Evolutionary conservation across 2,113 vertebrate genomes (phyloP).

Genomic region (Pitta sordida): DNA sequence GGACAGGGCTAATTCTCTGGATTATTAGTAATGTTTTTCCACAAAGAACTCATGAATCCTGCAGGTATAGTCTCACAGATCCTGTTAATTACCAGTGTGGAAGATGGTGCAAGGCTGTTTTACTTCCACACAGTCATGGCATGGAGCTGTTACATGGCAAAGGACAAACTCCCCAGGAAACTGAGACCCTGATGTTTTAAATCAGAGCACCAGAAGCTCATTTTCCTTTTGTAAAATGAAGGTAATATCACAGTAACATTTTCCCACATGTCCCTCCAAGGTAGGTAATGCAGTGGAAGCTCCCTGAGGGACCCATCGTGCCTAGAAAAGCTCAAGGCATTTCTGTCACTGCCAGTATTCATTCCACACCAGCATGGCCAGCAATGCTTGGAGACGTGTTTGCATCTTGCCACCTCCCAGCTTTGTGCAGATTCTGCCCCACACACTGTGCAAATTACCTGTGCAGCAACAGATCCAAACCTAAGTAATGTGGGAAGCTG

Average conservation of each 20-base stretch:
- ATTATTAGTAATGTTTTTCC: not conserved
- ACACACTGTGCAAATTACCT: not conserved
- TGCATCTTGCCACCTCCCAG: not conserved
- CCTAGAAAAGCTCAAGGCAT: not conserved
- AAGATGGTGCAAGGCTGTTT: not conserved
- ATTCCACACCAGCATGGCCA: not conserved
- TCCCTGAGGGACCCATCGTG: not conserved
- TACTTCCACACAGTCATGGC: not conserved
- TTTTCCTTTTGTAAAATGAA: not conserved
- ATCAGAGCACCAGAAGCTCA: not conserved
- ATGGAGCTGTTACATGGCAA: not conserved
- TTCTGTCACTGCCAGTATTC: not conserved
- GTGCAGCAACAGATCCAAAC: not conserved
- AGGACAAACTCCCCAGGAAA: not conserved
- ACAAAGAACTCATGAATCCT: not conserved
- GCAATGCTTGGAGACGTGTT: not conserved
- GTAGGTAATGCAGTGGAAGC: not conserved
- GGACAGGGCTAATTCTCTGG: not conserved
- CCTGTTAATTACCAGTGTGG: not conserved
- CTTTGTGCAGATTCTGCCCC: not conserved
- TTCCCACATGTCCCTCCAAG: fast-evolving
- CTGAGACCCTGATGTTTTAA: not conserved
- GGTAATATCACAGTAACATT: not conserved
- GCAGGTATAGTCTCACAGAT: not conserved
- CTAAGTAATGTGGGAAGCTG: fast-evolving